Conservation (phyloP, 2,888 invertebrate species). For the Schizaphis graminum region DNA sequence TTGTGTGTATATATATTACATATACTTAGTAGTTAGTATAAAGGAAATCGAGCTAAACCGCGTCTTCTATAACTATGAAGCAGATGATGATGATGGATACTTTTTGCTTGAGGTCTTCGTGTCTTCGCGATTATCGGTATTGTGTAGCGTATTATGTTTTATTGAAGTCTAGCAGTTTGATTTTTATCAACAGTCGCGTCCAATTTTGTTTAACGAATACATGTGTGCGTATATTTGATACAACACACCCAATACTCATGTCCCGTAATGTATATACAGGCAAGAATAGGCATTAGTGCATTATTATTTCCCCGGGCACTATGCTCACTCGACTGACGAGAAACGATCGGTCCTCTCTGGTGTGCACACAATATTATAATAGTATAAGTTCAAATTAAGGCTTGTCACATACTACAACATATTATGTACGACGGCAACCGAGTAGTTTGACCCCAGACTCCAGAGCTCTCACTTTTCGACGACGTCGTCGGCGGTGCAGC, state of each 20-base stretch:
- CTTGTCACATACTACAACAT: background rate
- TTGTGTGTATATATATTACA: background rate
- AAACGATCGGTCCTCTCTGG: background rate
- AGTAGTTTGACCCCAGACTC: conserved; percentile 33
- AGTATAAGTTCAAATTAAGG: background rate
- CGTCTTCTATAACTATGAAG: background rate
- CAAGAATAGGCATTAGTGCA: background rate
- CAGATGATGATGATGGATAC: background rate
- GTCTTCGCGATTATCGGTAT: no score
- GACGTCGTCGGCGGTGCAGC: background rate
- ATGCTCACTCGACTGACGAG: background rate
- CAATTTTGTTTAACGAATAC: background rate
- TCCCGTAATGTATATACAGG: background rate
- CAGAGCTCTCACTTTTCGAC: background rate
- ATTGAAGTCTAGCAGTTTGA: background rate
- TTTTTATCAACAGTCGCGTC: background rate
- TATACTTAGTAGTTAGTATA: background rate
- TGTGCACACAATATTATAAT: background rate
- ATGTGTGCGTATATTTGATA: background rate
- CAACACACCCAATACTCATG: background rate
- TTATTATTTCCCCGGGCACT: background rate
- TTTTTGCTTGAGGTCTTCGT: background rate
- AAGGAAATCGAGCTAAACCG: background rate
- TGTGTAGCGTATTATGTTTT: background rate
- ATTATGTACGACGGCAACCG: background rate